A percentile compares a stretch with the other conserved stretches of the same genome.
Evolutionary conservation across 2,888 invertebrate genomes (phyloP).

Genomic region (Eilema caniola): DNA sequence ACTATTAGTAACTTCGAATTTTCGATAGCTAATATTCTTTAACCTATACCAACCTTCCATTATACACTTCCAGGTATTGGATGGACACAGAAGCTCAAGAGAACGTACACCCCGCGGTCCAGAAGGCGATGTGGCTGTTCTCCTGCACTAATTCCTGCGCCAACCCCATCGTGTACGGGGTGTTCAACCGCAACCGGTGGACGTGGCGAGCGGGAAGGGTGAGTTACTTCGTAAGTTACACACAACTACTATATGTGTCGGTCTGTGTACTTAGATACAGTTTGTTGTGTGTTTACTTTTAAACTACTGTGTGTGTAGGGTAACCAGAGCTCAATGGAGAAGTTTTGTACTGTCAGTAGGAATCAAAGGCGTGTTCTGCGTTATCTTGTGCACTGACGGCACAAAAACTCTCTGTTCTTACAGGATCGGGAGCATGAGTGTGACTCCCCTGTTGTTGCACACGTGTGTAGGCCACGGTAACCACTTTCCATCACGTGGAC

Average conservation of each 20-base stretch:
- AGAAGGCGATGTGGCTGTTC: conserved; percentile 96
- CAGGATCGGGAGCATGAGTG: too few relatives aligned
- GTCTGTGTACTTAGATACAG: conserved; percentile 10
- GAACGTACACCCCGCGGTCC: conserved; percentile 90
- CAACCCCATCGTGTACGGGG: conserved; percentile 98
- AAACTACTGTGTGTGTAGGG: too few relatives aligned
- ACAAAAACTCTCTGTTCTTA: too few relatives aligned
- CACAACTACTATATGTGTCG: conserved; percentile 11
- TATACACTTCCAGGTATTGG: conserved; percentile 89
- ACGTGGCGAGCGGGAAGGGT: conserved; percentile 75
- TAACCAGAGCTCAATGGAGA: too few relatives aligned
- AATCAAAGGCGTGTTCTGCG: too few relatives aligned
- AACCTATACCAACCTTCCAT: neutral
- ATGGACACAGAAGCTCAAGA: conserved; percentile 90
- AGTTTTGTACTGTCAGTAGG: too few relatives aligned
- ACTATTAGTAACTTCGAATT: too few relatives aligned
- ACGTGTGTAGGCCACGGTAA: too few relatives aligned
- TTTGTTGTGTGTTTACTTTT: neutral
- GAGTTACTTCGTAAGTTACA: conserved; percentile 53
- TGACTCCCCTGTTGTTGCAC: too few relatives aligned
- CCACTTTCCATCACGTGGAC: too few relatives aligned
- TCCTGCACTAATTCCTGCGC: conserved; percentile 98
- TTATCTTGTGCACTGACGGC: too few relatives aligned
- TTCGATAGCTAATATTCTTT: too few relatives aligned
- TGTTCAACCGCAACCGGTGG: conserved; percentile 91